Evolutionary conservation across 2,113 vertebrate species (phyloP), one percentile per base, ranked within the genome.

Genomic region (Zeus faber): DNA sequence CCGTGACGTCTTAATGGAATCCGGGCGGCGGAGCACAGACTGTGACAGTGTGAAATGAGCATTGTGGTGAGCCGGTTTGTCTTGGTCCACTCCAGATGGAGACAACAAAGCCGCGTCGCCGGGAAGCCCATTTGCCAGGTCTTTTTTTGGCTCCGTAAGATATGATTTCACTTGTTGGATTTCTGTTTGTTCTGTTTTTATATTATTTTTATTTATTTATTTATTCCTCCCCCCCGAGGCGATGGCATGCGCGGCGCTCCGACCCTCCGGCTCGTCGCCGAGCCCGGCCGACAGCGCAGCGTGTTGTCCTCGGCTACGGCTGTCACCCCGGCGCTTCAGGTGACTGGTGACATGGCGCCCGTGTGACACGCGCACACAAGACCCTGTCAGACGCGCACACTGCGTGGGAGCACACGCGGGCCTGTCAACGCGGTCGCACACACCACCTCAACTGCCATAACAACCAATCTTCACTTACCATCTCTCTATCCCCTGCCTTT

Each of bases 261-360:
- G 46, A 54, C 55, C 57, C 16, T 6, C 35, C 14, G 35, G 3
- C 29, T 51, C 53, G 49, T 76, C 64, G 62, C 29, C 60, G 76
- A n/a, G n/a, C 64, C 48, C 46, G 60, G 64, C 50, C 8, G 25
- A 62, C 61, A 68, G 39, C 16, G 22, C 18, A 29, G 37, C 52
- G 62, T 63, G 72, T 75, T 54, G 61, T 47, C 69, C n/a, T 64
- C 46, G 18, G 75, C 48, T 73, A 39, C 26, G 46, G 60, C 82
- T 82, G 86, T 86, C 79, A 72, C 80, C 58, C 67, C 49, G 6
- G 54, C 27, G 77, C 81, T 84, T 83, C 80, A 77, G 74, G 79
- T 85, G 87, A 79, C 74, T 83, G 80, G 72, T 63, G 74, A 82
- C 80, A 77, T 52, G 65, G 58, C 48, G 53, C 14, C 65, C 44